These are phyloP conservation scores for Gymnogyps californianus DNA, from an alignment of 2,113 vertebrate genomes.

Conservation along the genomic window DNA sequence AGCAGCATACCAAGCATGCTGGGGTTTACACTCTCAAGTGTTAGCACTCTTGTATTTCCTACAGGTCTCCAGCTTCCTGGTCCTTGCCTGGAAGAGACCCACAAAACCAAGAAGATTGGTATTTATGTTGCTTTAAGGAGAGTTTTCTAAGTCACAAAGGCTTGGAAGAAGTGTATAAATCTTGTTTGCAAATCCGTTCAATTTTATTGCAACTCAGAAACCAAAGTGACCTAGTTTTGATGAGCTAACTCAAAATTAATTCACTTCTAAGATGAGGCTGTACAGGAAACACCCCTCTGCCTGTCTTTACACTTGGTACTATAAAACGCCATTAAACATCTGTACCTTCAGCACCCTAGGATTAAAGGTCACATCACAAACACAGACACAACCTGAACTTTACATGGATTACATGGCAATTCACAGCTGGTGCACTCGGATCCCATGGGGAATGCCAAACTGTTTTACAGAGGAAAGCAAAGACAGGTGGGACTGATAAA, in stretches of 20 bases:
- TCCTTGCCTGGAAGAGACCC: neutral
- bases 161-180: neutral
- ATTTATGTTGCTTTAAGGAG: neutral
- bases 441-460: neutral
- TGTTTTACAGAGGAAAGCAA: neutral
- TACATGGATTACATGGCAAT: neutral
- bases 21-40: neutral
- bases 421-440: neutral
- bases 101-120: neutral
- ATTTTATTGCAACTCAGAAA: neutral
- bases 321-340: neutral
- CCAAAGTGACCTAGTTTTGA: constrained; percentile 5
- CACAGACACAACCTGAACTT: neutral
- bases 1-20: rapidly evolving
- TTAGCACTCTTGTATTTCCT: neutral
- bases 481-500: neutral
- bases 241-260: constrained; percentile 25
- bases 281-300: neutral
- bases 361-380: neutral
- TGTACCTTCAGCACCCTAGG: neutral
- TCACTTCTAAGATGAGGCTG: neutral
- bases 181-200: neutral
- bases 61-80: neutral
- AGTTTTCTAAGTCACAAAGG: neutral
- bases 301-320: neutral